phyloP scores from a whole-genome alignment of 2,113 vertebrate genomes.

The Protobothrops mucrosquamatus region DNA sequence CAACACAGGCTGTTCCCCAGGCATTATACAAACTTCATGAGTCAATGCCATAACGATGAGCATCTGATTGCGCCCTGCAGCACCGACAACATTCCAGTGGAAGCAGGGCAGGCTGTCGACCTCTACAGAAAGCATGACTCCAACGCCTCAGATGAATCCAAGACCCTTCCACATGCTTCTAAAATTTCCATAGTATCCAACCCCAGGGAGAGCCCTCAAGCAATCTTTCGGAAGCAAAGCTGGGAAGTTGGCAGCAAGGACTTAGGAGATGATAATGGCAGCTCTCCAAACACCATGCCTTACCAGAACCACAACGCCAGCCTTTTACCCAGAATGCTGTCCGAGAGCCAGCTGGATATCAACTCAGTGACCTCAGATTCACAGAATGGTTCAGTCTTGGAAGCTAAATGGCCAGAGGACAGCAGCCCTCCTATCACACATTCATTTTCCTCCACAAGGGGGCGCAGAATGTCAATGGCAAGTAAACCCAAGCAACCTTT shows the following conservation, averaged over 20 bases:
- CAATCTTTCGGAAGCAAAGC: constrained; percentile 68
- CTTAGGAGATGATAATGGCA: constrained; percentile 71
- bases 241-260: constrained; percentile 70
- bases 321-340: constrained; percentile 79
- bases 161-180: constrained; percentile 42
- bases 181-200: constrained; percentile 57
- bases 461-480: constrained; percentile 88
- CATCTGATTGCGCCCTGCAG: constrained; percentile 58
- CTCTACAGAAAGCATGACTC: constrained; percentile 27
- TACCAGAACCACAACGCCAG: constrained; percentile 76
- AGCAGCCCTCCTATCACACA: constrained; percentile 70
- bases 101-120: constrained; percentile 40
- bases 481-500: constrained; percentile 67
- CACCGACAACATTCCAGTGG: constrained; percentile 63
- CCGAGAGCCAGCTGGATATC: constrained; percentile 71
- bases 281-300: constrained; percentile 74
- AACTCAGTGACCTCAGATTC: constrained; percentile 70
- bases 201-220: constrained; percentile 67
- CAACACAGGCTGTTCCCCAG: constrained; percentile 18
- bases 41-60: constrained; percentile 50
- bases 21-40: constrained; percentile 59
- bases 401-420: constrained; percentile 67
- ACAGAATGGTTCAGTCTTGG: constrained; percentile 64
- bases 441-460: constrained; percentile 63
- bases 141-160: constrained; percentile 41